Conservation (phyloP, 64 coral and sea anemone genomes). For the Platygyra sinensis region DNA sequence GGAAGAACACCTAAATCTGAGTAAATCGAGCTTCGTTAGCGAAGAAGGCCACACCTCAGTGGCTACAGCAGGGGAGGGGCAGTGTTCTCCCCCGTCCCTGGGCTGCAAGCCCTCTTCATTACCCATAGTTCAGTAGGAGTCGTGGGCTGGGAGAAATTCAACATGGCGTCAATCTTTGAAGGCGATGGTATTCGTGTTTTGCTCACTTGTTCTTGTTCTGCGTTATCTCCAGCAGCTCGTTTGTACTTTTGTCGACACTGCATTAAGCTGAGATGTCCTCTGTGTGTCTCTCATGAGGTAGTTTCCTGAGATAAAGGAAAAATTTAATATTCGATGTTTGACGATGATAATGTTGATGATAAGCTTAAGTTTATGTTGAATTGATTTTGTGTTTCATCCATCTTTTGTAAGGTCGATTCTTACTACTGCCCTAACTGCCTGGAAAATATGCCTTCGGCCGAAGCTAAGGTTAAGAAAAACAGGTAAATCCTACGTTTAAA, state of each 20-base stretch:
- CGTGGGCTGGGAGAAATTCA: conserved; percentile 35
- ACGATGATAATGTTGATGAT: too few relatives aligned
- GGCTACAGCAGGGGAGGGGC: too few relatives aligned
- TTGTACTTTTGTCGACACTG: conserved; percentile 99
- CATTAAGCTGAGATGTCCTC: conserved; percentile 88
- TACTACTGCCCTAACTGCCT: conserved; percentile 98
- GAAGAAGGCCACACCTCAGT: too few relatives aligned
- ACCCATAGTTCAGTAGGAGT: neutral
- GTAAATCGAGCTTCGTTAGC: too few relatives aligned
- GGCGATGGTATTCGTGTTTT: conserved; percentile 73
- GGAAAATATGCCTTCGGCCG: conserved; percentile 99
- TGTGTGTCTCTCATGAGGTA: conserved; percentile 98
- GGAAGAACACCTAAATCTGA: too few relatives aligned
- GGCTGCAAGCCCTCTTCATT: too few relatives aligned
- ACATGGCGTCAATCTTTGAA: conserved; percentile 84
- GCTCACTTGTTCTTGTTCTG: conserved; percentile 92
- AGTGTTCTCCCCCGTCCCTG: too few relatives aligned
- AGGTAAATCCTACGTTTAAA: conserved; percentile 52
- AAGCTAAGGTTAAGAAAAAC: conserved; percentile 98
- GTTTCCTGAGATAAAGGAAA: neutral
- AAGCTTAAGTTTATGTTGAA: too few relatives aligned
- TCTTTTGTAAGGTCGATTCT: conserved; percentile 84
- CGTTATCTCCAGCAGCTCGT: conserved; percentile 78
- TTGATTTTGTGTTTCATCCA: neutral
- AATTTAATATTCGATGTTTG: neutral